Base-by-base conservation (phyloP, 2,888 invertebrate genomes). In the Cataglyphis albicans region DNA sequence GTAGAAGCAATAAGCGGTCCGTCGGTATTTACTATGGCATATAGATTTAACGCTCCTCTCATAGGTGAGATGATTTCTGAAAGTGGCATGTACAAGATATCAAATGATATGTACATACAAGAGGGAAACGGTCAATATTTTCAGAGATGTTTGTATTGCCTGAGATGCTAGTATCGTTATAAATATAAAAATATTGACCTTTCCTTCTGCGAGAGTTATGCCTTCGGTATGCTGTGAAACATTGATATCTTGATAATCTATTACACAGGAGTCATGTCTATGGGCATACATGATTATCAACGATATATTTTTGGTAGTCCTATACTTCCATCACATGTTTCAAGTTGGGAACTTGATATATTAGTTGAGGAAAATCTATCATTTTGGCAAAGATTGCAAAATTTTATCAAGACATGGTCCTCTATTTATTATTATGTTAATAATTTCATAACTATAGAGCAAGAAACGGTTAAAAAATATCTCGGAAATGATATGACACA, bases 281-380 rank as follows among this genome's bases (percentile, higher is more conserved):
- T 57, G 15, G 67, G 65, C 3, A 15, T 75, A 0, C 81, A 78
- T 25, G 57, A 70, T 38, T 0, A 25, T 0, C 55, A 63, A 1
- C 76, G 90, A 21, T 84, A 89, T n/a, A 3, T 38, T 0, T 21
- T 87, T 21, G 91, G 91, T 9, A 74, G 86, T 9, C 82, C 87
- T 6, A 3, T 86, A 21, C n/a, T 89, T n/a, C 18, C 90, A 6
- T 90, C 90, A 0, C 88, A 91, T 81, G 85, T 84, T 4, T 88
- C 87, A 25, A 90, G 84, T n/a, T 91, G 90, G 89, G 90, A 92
- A 70, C 6, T 74, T 48, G 12, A 35, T 35, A 3, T 3, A 6
- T 12, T 59, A 29, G 1, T 21, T 32, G n/a, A 48, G 3, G 74
- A 63, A 0, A 83, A 89, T 44, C 52, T 87, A 15, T 67, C 90